Evolutionary conservation across 2,888 invertebrate species (phyloP).

Genomic region (Lymantria monacha): DNA sequence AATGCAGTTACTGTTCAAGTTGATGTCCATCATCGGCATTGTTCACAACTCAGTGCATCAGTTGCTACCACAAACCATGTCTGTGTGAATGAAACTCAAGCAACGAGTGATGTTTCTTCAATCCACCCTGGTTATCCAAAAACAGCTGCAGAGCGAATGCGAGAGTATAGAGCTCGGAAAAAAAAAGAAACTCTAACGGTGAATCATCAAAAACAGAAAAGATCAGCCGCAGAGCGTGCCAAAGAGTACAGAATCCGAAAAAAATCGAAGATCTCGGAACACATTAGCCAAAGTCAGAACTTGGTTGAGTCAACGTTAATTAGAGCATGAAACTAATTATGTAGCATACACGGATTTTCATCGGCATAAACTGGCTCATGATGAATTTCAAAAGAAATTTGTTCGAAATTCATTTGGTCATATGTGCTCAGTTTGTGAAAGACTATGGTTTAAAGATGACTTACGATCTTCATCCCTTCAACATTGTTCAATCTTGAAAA

Average conservation of each 20-base stretch:
- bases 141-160: conserved; percentile 16
- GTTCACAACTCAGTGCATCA: conserved; percentile 11
- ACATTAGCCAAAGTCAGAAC: background rate
- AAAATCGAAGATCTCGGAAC: background rate
- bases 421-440: background rate
- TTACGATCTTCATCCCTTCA: background rate
- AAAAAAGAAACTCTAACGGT: conserved; percentile 9
- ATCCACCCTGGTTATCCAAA: conserved; percentile 11
- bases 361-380: background rate
- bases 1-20: conserved; percentile 10
- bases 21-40: conserved; percentile 13
- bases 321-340: too few species aligned
- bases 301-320: background rate
- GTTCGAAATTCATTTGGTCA: background rate
- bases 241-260: conserved; percentile 1
- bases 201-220: conserved; percentile 9
- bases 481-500: background rate
- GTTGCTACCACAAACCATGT: background rate
- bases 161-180: conserved; percentile 16
- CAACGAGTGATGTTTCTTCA: conserved; percentile 3
- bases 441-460: background rate
- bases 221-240: conserved; percentile 7
- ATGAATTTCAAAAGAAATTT: background rate
- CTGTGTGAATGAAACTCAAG: background rate
- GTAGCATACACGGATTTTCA: background rate